Base-by-base conservation (phyloP, 2,888 invertebrate species). In the Nebria salina region DNA sequence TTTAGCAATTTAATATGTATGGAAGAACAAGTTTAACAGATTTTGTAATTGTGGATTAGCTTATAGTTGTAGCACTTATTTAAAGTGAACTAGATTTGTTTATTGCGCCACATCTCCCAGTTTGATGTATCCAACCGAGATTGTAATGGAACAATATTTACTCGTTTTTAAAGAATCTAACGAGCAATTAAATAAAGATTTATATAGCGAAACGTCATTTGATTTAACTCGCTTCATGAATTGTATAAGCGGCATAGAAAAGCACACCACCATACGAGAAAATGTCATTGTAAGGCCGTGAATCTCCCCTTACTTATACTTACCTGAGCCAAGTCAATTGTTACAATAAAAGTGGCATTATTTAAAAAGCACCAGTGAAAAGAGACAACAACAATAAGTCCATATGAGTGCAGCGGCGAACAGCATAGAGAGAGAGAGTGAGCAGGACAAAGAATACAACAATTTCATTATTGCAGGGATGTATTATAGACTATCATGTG, bases 391-490 rank as follows among this genome's bases (percentile, higher is more conserved):
- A 54, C 54, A 54, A 54, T 54, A 13, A 8, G 54, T 13, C 7
- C 54, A 13, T 54, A 54, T 34, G 34, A 3, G 54, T 54, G 54
- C 20, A 20, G 20, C 20, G 20, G 20, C 20, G 20, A 20, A 20
- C 20, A 20, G 20, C 20, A 20, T 54, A 54, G 8, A 54, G 54
- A 54, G 20, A 13, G 54, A 5, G 54, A 54, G 8, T 54, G 54
- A 54, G 54, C 54, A 54, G 54, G 54, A 54, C 7, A 54, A 54
- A 54, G 54, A 87, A 86, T 86, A 86, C 87, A 87, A 87, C 87
- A 87, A 86, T 87, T 87, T 87, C 87, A 87, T 88, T 88, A 87
- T 88, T 86, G 87, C 87, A 84, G 86, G 87, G 87, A 88, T 88
- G 72, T 54, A 88, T 88, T 87, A 87, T 88, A 13, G 34, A 20